Evolutionary conservation across 2,797 vertebrate species (phyloP), one percentile per base, ranked within the genome.

Genomic region (Microctenopoma stevenorrisi): DNA sequence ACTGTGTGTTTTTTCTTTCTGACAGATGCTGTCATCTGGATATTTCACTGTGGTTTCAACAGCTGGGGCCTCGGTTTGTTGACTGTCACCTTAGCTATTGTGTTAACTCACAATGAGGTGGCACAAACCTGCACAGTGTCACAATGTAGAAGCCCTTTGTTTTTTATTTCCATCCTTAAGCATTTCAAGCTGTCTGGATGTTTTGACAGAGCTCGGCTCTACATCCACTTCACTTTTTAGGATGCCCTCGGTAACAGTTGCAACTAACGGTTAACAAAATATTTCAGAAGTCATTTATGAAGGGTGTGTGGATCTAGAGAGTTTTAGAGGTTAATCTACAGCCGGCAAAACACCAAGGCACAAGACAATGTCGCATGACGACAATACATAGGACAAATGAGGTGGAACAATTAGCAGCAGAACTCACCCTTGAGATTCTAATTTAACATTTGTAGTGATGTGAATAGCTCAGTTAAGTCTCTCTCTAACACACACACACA

Each of bases 21-120:
- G 82, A 82, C 81, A 86, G 76, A 78, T 74, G 16, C 55, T 86
- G 78, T 87, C 83, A 86, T 75, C 56, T 53, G 57, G 37, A 57
- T 53, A 51, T 74, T 72, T 61, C 61, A 16, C 42, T 56, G 68
- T 55, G 56, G 68, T 84, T 68, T 72, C 30, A 59, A 53, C 76
- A 67, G 64, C 37, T 44, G 52, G 55, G 62, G 18, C 53, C 35
- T 73, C 50, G 10, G 64, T 49, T 62, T 76, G 81, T 76, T 83
- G 64, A 79, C 79, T 89, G 83, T 81, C 82, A 76, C 68, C 68
- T 64, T 42, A 10, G 35, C 59, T 76, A 33, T 72, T 84, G 73
- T 77, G 53, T 55, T 74, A 73, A 81, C 75, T 86, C 74, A 71
- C 60, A 79, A 51, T 57, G 68, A 66, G 68, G n/a, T 63, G 44